Base-by-base conservation (phyloP, 1,140 invertebrate species). In the Euborellia annulipes region DNA sequence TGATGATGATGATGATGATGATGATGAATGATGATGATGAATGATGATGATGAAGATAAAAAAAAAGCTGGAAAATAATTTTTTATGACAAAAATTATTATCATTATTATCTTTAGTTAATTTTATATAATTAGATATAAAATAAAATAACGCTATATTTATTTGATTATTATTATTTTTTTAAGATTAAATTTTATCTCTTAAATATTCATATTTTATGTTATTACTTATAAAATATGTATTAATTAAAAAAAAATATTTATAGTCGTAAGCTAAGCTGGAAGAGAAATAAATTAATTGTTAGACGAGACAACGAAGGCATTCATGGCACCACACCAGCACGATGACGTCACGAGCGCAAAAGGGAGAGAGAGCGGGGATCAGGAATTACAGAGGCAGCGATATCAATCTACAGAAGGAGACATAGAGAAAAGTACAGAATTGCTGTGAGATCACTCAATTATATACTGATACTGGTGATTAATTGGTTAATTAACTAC, bases 311-410 rank as follows among this genome's bases (percentile, higher is more conserved):
- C n/a, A 22, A 41, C 7, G 13, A n/a, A 20, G 3, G 14, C n/a
- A 41, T 22, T 21, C 40, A 13, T 41, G 40, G 40, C n/a, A 21
- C 40, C 22, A 38, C 37, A 27, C 23, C 23, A 27, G 23, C 23
- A 38, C n/a, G 37, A 38, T 19, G 18, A 38, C 18, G 37, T 17
- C 37, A 19, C 23, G 23, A 16, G 18, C 37, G 18, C 14, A 19
- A 17, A n/a, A 38, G 37, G n/a, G 8, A 4, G n/a, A 16, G 4
- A 38, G 37, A 16, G 14, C 14, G n/a, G 37, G 11, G 23, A 11
- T 38, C 37, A 38, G 37, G 14, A 38, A 6, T 17, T 34, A 34
- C n/a, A n/a, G 14, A 38, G 14, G 37, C 9, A 34, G 32, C n/a
- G 32, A 34, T 9, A 34, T 4, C 14, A 6, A 16, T 7, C 37